Evolutionary conservation across 1,140 invertebrate species (phyloP), one percentile per base, ranked within the genome.

Genomic region (Procambarus clarkii): DNA sequence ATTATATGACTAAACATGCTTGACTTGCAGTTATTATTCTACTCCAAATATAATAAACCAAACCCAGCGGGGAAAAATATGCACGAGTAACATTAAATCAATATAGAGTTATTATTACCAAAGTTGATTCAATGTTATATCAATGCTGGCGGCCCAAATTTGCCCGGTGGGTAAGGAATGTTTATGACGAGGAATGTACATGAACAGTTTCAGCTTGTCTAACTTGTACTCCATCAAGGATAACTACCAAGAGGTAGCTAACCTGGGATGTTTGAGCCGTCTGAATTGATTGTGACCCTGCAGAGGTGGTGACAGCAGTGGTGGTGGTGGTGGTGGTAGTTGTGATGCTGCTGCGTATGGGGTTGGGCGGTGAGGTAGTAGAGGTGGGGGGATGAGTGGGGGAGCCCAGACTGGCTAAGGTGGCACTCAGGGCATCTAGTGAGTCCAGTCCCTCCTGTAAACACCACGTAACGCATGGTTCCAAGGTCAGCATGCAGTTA

Each of bases 371-470:
- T 77, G 88, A 78, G 83, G 89, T 85, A 84, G 89, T 80, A 71
- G 89, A 64, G 74, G 88, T 83, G 74, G 82, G 89, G 76, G 81
- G 89, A 76, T 91, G 89, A 85, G 89, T 84, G 45, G 89, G 89
- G 83, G 81, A 78, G 82, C 89, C 89, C 89, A 91, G 74, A 91
- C 89, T 91, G 89, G 89, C 89, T 69, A 91, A 60, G 74, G 89
- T 91, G 71, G 82, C 89, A 86, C 81, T 91, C 89, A 91, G 89
- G 76, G 89, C 89, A 91, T 91, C 89, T 58, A 91, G 83, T 76
- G 89, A 91, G 82, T 91, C 89, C 74, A 85, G 82, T 91, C 89
- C 82, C 89, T 91, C 89, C 89, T 91, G 89, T 71, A 85, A 91
- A 84, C 89, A 91, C 89, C 89, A 84, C 81, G 89, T 60, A 85